A percentile compares a stretch with the other conserved stretches of the same genome.
phyloP scores from a whole-genome alignment of 2,888 invertebrate genomes.

The Callimorpha dominula region DNA sequence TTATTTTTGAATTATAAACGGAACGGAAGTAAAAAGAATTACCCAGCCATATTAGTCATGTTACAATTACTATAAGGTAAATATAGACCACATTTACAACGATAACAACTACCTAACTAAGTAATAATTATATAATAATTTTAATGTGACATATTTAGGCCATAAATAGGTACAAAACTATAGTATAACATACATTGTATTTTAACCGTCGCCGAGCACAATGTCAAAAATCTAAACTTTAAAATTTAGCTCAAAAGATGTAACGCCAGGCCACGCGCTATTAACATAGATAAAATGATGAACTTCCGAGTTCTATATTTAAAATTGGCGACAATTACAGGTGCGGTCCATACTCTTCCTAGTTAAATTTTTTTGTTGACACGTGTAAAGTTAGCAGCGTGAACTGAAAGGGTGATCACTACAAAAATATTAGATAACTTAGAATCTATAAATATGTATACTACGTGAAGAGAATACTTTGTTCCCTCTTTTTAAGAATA shows the following conservation, averaged over 20 bases:
- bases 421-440: not conserved
- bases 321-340: slow-evolving; percentile 12
- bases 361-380: slow-evolving; percentile 19
- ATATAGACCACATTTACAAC: too few relatives aligned
- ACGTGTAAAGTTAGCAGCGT: slow-evolving; percentile 27
- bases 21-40: too few relatives aligned
- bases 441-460: not conserved
- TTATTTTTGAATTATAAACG: too few relatives aligned
- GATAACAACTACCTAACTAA: too few relatives aligned
- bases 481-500: too few relatives aligned
- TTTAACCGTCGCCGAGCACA: not conserved
- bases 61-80: too few relatives aligned
- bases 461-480: too few relatives aligned
- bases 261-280: slow-evolving; percentile 19
- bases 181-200: too few relatives aligned
- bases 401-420: slow-evolving; percentile 32
- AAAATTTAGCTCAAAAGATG: not conserved
- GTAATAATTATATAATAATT: too few relatives aligned
- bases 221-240: not conserved
- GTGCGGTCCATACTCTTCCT: slow-evolving; percentile 37
- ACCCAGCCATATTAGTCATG: too few relatives aligned
- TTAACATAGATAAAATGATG: slow-evolving; percentile 18
- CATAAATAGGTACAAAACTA: too few relatives aligned
- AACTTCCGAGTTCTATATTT: slow-evolving; percentile 30
- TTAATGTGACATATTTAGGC: too few relatives aligned